Percentiles rank a stretch among this genome's conserved stretches.
Evolutionary conservation across 2,113 vertebrate genomes (phyloP).

Genomic region (Brachionichthys hirsutus): DNA sequence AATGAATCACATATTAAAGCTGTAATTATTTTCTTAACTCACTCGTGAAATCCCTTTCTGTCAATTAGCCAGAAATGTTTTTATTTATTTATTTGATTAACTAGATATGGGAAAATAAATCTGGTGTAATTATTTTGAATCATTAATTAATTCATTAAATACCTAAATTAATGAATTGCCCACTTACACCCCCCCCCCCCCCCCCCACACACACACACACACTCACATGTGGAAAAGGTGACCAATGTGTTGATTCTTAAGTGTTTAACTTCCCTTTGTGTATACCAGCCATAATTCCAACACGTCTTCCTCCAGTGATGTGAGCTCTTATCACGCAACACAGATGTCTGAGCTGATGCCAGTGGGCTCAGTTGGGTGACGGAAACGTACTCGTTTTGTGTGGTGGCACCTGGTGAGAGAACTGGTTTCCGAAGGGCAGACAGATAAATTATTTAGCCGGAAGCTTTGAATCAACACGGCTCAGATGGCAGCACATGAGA

Average conservation of each 20-base stretch:
- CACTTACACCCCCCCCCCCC: no score
- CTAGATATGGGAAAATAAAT: no score
- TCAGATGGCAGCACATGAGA: conserved; percentile 70
- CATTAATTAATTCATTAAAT: no score
- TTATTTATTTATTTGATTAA: no score
- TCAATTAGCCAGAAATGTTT: no score
- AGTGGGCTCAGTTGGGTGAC: conserved; percentile 56
- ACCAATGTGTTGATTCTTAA: conserved; percentile 20
- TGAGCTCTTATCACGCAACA: conserved; percentile 57
- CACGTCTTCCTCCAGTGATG: conserved; percentile 42
- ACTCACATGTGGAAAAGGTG: conserved; percentile 35
- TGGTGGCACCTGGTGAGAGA: conserved; percentile 46
- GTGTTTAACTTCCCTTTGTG: conserved; percentile 8
- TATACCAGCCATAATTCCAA: conserved; percentile 37
- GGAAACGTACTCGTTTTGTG: conserved; percentile 56
- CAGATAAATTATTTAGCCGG: conserved; percentile 69
- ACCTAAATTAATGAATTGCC: no score
- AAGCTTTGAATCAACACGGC: conserved; percentile 66
- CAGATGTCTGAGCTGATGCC: conserved; percentile 67
- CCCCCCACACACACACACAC: no score
- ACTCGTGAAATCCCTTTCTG: no score
- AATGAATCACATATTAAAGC: no score
- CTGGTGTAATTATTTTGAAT: no score
- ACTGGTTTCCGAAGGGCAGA: conserved; percentile 60
- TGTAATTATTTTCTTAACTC: no score